Evolutionary conservation across 2,888 invertebrate species (phyloP), one percentile per base, ranked within the genome.

Genomic region (Metopia argyrocephala): DNA sequence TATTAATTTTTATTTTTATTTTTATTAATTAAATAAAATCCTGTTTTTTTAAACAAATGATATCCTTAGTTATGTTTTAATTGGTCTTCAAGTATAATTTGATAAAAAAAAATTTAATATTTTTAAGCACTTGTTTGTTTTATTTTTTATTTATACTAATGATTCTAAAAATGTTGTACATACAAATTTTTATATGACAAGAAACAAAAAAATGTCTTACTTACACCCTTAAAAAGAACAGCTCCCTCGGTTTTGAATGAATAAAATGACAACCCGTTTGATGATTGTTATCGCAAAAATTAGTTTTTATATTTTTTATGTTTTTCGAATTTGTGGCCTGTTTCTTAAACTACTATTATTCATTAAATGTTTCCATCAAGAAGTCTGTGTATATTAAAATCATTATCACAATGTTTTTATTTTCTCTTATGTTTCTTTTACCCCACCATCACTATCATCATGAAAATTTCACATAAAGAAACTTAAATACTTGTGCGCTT

Each of bases 21-120:
- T 52, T 70, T 70, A 70, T 66, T 66, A 70, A 69, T 65, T 64
- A 65, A 71, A 71, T 71, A 79, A 76, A 76, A 28, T 65, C 25
- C 12, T 6, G 15, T 62, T 52, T 27, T 75, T 75, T 68, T 54
- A 23, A 45, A 57, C 57, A 38, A 38, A 18, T 38, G 57, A 65
- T 65, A 57, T 57, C 50, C 25, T 46, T 31, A 23, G 12, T 61
- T 66, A 54, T 76, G 68, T 68, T 68, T 73, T 45, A 62, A 46
- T 76, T 52, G 61, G 52, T 68, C 62, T 68, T 31, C 46, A 62
- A 54, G 28, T 52, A 61, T 0, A 23, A 45, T 28, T 74, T 25
- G 4, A 25, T 62, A 54, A 23, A 54, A 52, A 25, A 28, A 66
- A 59, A 57, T 46, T 76, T 7, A 21, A 59, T 59, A 59, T 2